These are phyloP conservation scores for Tor tambroides DNA, from an alignment of 2,113 vertebrate species.

Conservation along the genomic window DNA sequence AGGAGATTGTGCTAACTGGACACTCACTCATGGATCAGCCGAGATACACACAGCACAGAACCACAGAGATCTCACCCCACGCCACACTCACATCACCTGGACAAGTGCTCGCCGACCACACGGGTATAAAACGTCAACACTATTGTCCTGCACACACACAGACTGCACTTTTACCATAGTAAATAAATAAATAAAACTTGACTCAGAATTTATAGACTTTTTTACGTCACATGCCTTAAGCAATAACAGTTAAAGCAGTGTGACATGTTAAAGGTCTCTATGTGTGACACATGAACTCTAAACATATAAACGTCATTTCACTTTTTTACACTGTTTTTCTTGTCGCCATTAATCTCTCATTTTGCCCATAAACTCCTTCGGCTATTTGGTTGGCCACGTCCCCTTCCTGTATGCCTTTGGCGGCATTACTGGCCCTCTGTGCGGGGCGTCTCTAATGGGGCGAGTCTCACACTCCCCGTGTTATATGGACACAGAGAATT, in stretches of 20 bases:
- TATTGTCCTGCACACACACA: neutral
- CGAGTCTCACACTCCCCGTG: slow-evolving; percentile 49
- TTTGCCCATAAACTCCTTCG: slow-evolving; percentile 19
- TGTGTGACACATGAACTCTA: neutral
- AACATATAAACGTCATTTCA: neutral
- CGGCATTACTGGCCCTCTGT: slow-evolving; percentile 28
- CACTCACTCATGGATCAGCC: slow-evolving; percentile 49
- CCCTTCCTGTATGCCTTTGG: neutral
- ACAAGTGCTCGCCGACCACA: slow-evolving; percentile 51
- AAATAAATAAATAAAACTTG: neutral
- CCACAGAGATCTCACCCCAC: slow-evolving; percentile 30
- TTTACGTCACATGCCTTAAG: neutral
- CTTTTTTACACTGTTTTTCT: slow-evolving; percentile 41
- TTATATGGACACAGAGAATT: slow-evolving; percentile 47
- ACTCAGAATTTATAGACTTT: neutral
- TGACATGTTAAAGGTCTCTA: neutral
- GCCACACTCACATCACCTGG: slow-evolving; percentile 54
- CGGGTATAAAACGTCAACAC: slow-evolving; percentile 57
- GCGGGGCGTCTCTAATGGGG: slow-evolving; percentile 32
- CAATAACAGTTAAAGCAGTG: neutral
- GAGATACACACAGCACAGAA: neutral
- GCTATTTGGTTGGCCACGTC: slow-evolving; percentile 44
- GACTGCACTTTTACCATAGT: neutral
- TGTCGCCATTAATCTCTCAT: neutral
- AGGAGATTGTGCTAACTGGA: slow-evolving; percentile 69